Evolutionary conservation across 2,888 invertebrate genomes (phyloP).

Genomic region (Philereme transversata): DNA sequence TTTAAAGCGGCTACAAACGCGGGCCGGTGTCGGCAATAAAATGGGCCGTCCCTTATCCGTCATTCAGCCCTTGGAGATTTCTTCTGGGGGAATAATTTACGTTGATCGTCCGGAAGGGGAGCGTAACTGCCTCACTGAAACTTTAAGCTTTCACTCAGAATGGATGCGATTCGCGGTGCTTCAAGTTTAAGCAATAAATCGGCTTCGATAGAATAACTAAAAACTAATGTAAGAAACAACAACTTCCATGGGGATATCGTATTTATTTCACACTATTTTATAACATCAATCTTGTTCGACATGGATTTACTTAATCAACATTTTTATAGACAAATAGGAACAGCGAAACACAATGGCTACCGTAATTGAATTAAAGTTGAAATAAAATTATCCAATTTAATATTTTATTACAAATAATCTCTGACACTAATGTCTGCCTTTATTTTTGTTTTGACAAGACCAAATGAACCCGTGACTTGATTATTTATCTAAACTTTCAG

Average conservation of each 20-base stretch:
- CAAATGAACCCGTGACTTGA: too few species aligned
- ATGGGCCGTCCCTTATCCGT: conserved; percentile 81
- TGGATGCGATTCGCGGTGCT: conserved; percentile 75
- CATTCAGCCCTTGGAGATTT: conserved; percentile 82
- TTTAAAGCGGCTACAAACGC: conserved; percentile 72
- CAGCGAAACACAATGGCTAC: too few species aligned
- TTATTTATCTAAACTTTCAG: too few species aligned
- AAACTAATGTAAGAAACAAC: conserved; percentile 17
- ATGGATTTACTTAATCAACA: too few species aligned
- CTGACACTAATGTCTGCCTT: conserved; percentile 48
- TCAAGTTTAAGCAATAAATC: conserved; percentile 78
- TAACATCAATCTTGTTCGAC: too few species aligned
- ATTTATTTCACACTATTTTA: too few species aligned
- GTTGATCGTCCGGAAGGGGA: conserved; percentile 81
- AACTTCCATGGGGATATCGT: too few species aligned
- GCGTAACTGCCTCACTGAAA: conserved; percentile 82
- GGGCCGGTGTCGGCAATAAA: conserved; percentile 78
- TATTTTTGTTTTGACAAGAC: conserved; percentile 34
- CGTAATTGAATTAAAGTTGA: too few species aligned
- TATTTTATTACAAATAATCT: too few species aligned
- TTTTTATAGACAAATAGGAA: too few species aligned
- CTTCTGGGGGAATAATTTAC: conserved; percentile 83
- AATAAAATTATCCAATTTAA: too few species aligned
- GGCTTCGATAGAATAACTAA: conserved; percentile 66
- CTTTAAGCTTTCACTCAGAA: conserved; percentile 82